Base-by-base conservation (phyloP, 1,140 invertebrate species). In the Drosophila teissieri region DNA sequence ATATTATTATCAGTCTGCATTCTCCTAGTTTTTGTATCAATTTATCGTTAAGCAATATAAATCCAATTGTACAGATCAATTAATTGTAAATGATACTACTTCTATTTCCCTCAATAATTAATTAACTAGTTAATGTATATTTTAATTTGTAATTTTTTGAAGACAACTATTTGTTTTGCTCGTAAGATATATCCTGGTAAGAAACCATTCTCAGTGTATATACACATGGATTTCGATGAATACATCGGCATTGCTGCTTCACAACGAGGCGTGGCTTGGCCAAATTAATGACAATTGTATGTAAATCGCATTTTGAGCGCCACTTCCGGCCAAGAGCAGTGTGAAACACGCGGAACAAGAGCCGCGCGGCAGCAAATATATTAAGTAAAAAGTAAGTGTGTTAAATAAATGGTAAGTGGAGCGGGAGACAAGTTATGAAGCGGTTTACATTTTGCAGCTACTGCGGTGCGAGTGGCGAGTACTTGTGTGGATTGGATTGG, bases 231-330 rank as follows among this genome's bases (percentile, higher is more conserved):
- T 14, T 39, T 53, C 19, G 2, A 15, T 42, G 22, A 31, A 44
- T 34, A 24, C 49, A 42, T 60, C 12, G 62, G 27, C 44, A 27
- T 22, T 44, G 36, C 22, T 44, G 45, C 37, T 42, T 46, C 15
- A 46, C n/a, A 51, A 22, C 46, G 36, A n/a, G 60, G 61, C 55
- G 65, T 60, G 67, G 62, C 55, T 52, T 52, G 52, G 51, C 55
- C 40, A 89, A 80, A 89, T 89, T 78, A 89, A 89, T 58, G 73
- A 75, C 84, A 80, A 84, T 89, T 69, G 68, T 89, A 89, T 89
- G 84, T 75, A 89, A 89, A 86, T 86, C 44, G 72, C 24, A 24
- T 39, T 61, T 73, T 34, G 45, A 77, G 69, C 51, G 55, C 44
- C 81, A 77, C 73, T 83, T 68, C 44, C 37, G 48, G 42, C 44